Evolutionary conservation across 2,797 vertebrate genomes (phyloP), one percentile per base, ranked within the genome.

Genomic region (Lepus oiostolus): DNA sequence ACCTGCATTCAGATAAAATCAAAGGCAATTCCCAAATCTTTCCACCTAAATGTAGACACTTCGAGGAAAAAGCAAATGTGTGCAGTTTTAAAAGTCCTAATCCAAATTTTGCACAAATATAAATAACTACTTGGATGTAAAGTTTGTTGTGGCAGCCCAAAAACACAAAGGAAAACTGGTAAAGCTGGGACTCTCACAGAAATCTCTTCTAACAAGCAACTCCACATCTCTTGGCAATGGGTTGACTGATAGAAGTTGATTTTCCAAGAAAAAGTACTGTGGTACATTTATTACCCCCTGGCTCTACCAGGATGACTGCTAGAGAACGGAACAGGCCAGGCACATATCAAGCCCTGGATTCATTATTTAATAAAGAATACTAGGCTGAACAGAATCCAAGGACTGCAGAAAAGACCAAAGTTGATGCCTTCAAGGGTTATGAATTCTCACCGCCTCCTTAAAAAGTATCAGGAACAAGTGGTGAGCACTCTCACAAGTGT

Each of bases 21-120:
- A 94, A 88, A 92, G 6, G n/a, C n/a, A 60, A 22, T 26, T 63
- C 24, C 81, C n/a, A 71, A 72, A 71, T 83, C 26, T 82, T 86
- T 79, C 80, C 30, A 85, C 13, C 17, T 79, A 76, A 88, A 68
- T 50, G 16, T 89, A 42, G 83, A 24, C 6, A 9, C 17, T 80
- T 81, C 9, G 9, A 52, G 17, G 8, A 95, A 75, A 35, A 32
- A 10, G 8, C 54, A 24, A 32, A 80, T 63, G 24, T 30, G 71
- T 30, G 30, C 63, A 91, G 35, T n/a, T 86, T 85, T 68, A 32
- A 77, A 85, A 76, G 17, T 50, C 42, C 28, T 32, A 76, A 83
- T 26, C 14, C 50, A 91, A 75, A 92, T 68, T 17, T 72, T 82
- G 50, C 19, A 47, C 50, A 68, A 83, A 83, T 17, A 50, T 38